Evolutionary conservation across 2,888 invertebrate genomes (phyloP), one percentile per base, ranked within the genome.

Genomic region (Drosophila gaucha): DNA sequence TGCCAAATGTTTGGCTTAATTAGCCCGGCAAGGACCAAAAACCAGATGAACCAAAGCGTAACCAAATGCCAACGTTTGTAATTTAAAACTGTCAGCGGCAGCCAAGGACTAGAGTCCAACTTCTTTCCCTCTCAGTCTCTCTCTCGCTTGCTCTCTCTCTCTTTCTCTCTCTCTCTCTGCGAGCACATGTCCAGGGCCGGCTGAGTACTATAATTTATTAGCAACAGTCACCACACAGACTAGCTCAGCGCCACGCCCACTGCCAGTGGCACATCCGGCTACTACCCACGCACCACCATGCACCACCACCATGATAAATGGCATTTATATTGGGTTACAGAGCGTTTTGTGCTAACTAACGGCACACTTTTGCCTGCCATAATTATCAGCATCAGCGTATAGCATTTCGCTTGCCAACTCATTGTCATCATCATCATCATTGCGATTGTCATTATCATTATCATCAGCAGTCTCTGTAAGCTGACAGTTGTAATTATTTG

Each of bases 71-170:
- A 78, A 65, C 77, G 67, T 75, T 84, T 74, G 89, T 85, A 88
- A 88, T 83, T 88, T 89, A 74, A 88, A 88, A 88, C 87, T 88
- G 87, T 88, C 87, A 88, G 43, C 89, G 76, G 14, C 80, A 86
- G 74, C 50, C 63, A 35, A 43, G 38, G 47, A 31, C 60, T 26
- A 39, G 30, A 36, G 14, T 60, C 12, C 38, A 22, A 22, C 8
- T 43, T 26, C 6, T 18, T 28, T 36, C 26, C 14, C 22, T 20
- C 18, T 20, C 26, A 16, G 38, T 43, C 20, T 26, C 35, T 12
- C 24, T 18, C 30, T 18, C 2, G 16, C 10, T 0, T n/a, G n/a
- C 12, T 10, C n/a, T 1, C 12, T 30, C 12, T 30, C 22, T 39
- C 33, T 22, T 18, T 41, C 18, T 38, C 20, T 31, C 38, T 50